A percentile compares a stretch with the other conserved stretches of the same genome.
Conservation (phyloP, 1,140 invertebrate species). For the Hycleus cichorii region DNA sequence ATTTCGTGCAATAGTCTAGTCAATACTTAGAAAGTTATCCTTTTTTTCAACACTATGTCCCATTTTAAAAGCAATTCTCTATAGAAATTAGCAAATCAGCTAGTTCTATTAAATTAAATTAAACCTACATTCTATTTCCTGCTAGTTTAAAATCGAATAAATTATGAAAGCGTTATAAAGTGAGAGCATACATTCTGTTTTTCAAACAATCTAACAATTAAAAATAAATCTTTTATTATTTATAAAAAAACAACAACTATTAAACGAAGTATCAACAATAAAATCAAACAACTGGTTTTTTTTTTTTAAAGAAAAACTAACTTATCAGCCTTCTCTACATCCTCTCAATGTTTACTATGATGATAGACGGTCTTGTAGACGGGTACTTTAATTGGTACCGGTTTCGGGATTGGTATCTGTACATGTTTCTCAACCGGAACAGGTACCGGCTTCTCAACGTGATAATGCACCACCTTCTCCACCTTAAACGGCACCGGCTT, state of each 20-base stretch:
- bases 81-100: too few species aligned
- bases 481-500: slow-evolving; percentile 65
- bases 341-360: slow-evolving; percentile 34
- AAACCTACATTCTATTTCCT: too few species aligned
- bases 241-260: slow-evolving; percentile 17
- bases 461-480: slow-evolving; percentile 64
- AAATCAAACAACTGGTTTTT: background rate
- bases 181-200: background rate
- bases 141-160: too few species aligned
- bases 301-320: slow-evolving; percentile 1
- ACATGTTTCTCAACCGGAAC: slow-evolving; percentile 64
- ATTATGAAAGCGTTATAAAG: too few species aligned
- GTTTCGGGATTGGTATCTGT: slow-evolving; percentile 63
- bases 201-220: background rate
- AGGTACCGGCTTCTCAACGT: slow-evolving; percentile 64
- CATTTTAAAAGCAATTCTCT: too few species aligned
- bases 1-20: too few species aligned
- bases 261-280: background rate
- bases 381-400: slow-evolving; percentile 67
- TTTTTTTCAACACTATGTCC: too few species aligned
- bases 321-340: slow-evolving; percentile 26
- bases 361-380: slow-evolving; percentile 59
- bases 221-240: slow-evolving; percentile 10
- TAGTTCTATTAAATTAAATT: too few species aligned
- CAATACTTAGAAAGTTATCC: too few species aligned